Conservation (phyloP, 1,140 invertebrate genomes). For the Nephila pilipes region DNA sequence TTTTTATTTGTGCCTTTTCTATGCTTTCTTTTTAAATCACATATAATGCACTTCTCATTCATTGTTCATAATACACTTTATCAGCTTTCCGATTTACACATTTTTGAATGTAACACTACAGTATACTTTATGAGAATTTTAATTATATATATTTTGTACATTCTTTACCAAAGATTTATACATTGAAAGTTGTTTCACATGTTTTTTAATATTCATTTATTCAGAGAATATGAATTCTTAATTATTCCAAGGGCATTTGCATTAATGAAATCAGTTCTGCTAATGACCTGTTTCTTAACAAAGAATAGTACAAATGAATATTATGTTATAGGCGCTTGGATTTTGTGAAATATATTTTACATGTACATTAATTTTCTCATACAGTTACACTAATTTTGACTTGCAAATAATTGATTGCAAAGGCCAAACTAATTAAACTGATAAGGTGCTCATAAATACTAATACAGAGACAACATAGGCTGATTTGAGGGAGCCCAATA, state of each 20-base stretch:
- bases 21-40: neutral
- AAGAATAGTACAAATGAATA: slow-evolving; percentile 1
- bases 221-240: neutral
- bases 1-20: slow-evolving; percentile 66
- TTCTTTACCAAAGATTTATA: neutral
- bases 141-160: slow-evolving; percentile 48
- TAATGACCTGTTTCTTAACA: neutral
- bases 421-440: neutral
- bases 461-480: neutral
- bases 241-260: neutral
- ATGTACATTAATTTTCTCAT: neutral
- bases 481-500: neutral
- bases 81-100: slow-evolving; percentile 1
- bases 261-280: neutral
- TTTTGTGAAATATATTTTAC: neutral
- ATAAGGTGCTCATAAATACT: neutral
- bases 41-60: neutral
- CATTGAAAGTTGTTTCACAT: neutral
- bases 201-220: neutral
- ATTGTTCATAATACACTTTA: neutral
- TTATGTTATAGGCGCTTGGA: neutral
- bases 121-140: neutral
- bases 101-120: neutral
- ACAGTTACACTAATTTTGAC: neutral
- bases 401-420: neutral